A percentile compares a stretch with the other conserved stretches of the same genome.
Conservation (phyloP, 2,888 invertebrate species). For the Pycnomerus fuliginosus region DNA sequence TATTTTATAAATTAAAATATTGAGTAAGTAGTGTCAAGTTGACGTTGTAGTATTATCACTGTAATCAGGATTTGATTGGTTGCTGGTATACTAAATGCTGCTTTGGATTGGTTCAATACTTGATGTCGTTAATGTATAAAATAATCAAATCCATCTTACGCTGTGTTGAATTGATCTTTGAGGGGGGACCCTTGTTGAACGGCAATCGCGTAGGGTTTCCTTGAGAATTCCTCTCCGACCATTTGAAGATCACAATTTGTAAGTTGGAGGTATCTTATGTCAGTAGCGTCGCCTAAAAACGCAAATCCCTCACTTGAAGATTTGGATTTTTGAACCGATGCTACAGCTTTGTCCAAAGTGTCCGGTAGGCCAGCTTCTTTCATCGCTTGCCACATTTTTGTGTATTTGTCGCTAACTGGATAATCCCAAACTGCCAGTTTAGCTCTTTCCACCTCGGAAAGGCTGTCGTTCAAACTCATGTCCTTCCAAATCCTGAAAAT, state of each 20-base stretch:
- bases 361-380: constrained; percentile 76
- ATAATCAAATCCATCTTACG: too few relatives aligned
- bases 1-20: too few relatives aligned
- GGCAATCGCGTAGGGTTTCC: constrained; percentile 96
- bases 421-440: constrained; percentile 98
- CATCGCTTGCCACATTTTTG: constrained; percentile 99
- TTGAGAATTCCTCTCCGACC: constrained; percentile 95
- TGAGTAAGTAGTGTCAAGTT: too few relatives aligned
- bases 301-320: constrained; percentile 85
- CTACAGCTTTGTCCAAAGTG: constrained; percentile 76
- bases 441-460: constrained; percentile 85
- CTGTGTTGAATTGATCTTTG: constrained; percentile 92
- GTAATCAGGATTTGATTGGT: too few relatives aligned
- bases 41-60: too few relatives aligned
- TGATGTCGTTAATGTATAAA: too few relatives aligned
- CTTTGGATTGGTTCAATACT: too few relatives aligned
- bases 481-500: constrained; percentile 90
- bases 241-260: constrained; percentile 87
- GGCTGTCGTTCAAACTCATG: constrained; percentile 92
- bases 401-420: constrained; percentile 97
- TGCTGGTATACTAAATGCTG: too few relatives aligned
- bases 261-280: constrained; percentile 72
- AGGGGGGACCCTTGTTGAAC: constrained; percentile 95
- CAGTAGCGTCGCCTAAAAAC: constrained; percentile 81
- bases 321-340: constrained; percentile 65